Percentiles rank a stretch among this genome's conserved stretches.
phyloP scores from a whole-genome alignment of 2,113 vertebrate genomes.

The Corythaixoides concolor region DNA sequence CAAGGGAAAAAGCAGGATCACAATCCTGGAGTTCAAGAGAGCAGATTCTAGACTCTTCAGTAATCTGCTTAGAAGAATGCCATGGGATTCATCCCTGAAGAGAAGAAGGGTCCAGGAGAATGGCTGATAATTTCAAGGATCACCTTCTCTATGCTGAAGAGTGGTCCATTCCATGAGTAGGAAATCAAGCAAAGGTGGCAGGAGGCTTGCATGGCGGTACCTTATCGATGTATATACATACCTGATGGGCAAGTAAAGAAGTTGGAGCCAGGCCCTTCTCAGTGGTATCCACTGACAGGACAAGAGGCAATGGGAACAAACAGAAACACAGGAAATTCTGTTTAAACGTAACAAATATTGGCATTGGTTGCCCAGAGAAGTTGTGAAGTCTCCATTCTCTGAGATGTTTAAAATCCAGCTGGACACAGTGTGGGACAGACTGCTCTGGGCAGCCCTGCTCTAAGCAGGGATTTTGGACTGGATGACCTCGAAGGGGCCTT shows the following conservation, averaged over 20 bases:
- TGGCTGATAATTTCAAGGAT: not conserved
- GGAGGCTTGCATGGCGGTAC: not conserved
- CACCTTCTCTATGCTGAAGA: not conserved
- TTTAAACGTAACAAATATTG: not conserved
- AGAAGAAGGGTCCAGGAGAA: not conserved
- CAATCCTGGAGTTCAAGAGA: not conserved
- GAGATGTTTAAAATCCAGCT: not conserved
- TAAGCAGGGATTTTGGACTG: not conserved
- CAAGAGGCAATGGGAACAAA: not conserved
- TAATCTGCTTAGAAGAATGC: not conserved
- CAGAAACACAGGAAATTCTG: not conserved
- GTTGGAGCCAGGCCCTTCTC: not conserved
- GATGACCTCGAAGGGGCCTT: not conserved
- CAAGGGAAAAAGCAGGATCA: not conserved
- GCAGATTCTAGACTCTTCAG: not conserved
- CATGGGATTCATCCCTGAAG: not conserved
- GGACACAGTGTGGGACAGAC: not conserved
- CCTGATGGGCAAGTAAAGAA: not conserved
- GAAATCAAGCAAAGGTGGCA: not conserved
- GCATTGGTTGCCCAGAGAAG: not conserved
- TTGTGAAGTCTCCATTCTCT: not conserved
- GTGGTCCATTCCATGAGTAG: not conserved
- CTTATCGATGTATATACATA: fast-evolving
- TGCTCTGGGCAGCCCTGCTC: not conserved
- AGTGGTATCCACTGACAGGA: not conserved